phyloP scores from a whole-genome alignment of 2,888 invertebrate genomes.

The Colostygia pectinataria region DNA sequence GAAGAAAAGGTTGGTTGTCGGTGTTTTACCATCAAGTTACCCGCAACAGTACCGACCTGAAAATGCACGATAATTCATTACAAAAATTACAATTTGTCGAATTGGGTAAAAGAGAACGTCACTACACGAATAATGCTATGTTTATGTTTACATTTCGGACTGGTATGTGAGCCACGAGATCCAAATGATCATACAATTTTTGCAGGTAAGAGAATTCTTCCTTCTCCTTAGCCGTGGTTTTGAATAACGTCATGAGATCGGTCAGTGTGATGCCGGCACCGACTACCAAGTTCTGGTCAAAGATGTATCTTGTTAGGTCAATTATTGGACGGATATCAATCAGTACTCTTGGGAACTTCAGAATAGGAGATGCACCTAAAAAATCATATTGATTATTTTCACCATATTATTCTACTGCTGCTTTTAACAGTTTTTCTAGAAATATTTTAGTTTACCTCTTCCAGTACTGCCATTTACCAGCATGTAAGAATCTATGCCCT shows the following conservation, averaged over 20 bases:
- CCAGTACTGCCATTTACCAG: constrained; percentile 89
- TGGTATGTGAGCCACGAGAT: constrained; percentile 88
- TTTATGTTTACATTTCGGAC: constrained; percentile 86
- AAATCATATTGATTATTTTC: constrained; percentile 21
- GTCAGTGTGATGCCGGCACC: constrained; percentile 85
- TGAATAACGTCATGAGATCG: constrained; percentile 77
- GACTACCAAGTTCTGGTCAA: constrained; percentile 74
- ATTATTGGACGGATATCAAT: constrained; percentile 85
- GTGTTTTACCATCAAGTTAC: constrained; percentile 87
- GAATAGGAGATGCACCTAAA: constrained; percentile 71
- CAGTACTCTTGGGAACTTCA: constrained; percentile 73
- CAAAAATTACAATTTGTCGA: too few relatives aligned
- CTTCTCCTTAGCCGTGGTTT: constrained; percentile 46
- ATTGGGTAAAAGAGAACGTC: too few relatives aligned
- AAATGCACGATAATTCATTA: constrained; percentile 20
- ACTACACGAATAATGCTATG: background rate
- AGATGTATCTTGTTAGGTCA: constrained; percentile 75
- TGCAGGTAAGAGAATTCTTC: constrained; percentile 83
- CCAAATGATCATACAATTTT: constrained; percentile 85
- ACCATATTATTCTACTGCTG: background rate
- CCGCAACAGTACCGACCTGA: constrained; percentile 85
- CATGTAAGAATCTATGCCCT: constrained; percentile 75
- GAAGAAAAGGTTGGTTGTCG: constrained; percentile 84
- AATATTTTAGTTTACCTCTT: constrained; percentile 77
- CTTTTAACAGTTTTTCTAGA: too few relatives aligned